Conservation (phyloP, 2,797 vertebrate genomes). For the Hapalemur alaotrensis region DNA sequence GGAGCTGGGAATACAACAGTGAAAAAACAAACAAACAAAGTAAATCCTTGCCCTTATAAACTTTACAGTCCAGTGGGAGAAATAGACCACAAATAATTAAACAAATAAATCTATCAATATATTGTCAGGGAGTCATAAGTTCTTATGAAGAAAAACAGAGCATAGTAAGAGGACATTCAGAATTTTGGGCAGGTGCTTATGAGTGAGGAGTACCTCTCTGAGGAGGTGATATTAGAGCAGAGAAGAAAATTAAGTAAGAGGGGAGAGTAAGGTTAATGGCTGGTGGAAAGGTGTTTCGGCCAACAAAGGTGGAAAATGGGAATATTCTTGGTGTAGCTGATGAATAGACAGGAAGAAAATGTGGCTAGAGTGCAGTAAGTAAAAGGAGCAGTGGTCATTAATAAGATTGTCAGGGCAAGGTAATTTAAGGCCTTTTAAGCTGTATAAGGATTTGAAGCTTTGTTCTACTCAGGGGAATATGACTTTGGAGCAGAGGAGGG, state of each 20-base stretch:
- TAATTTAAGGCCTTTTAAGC: not conserved
- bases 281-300: not conserved
- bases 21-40: not conserved
- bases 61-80: not conserved
- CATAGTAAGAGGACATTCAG: not conserved
- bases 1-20: not conserved
- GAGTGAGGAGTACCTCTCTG: not conserved
- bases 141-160: not conserved
- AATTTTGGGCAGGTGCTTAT: not conserved
- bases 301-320: not conserved
- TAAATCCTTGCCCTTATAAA: not conserved
- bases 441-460: not conserved
- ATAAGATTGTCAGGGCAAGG: not conserved
- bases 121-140: not conserved
- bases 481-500: not conserved
- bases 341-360: not conserved
- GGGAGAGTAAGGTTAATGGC: not conserved
- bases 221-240: not conserved
- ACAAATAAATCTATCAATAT: not conserved
- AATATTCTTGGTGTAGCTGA: not conserved
- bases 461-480: not conserved
- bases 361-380: not conserved
- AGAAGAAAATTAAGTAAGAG: not conserved
- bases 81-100: conserved; percentile 15
- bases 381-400: not conserved